Conservation (phyloP, 2,797 vertebrate species). For the Lophotriccus pileatus region DNA sequence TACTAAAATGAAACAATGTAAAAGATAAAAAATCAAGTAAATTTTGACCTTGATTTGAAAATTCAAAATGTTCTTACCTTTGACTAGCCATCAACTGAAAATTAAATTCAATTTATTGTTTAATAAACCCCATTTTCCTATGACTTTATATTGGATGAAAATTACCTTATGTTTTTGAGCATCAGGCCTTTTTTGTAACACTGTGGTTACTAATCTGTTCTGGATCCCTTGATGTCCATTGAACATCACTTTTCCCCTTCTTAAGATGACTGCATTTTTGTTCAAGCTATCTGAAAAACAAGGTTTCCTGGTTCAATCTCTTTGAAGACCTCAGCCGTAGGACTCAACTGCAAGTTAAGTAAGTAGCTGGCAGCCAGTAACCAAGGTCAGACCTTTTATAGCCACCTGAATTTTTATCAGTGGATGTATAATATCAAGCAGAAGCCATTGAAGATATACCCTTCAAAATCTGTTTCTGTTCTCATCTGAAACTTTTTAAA, state of each 20-base stretch:
- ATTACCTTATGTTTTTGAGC: neutral
- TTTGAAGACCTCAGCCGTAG: neutral
- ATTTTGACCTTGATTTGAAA: slow-evolving; percentile 3
- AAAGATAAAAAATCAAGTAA: neutral
- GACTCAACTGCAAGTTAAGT: neutral
- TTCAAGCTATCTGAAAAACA: neutral
- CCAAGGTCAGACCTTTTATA: neutral
- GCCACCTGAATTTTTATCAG: neutral
- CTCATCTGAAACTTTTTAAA: neutral
- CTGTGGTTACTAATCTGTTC: neutral
- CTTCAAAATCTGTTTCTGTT: neutral
- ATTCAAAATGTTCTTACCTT: neutral
- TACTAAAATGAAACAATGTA: neutral
- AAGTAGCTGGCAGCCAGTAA: neutral
- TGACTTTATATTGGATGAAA: neutral
- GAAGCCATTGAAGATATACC: neutral
- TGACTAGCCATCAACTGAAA: neutral
- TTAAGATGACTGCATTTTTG: neutral
- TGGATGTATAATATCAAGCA: neutral
- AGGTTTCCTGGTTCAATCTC: neutral
- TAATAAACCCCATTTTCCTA: neutral
- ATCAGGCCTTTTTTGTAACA: neutral
- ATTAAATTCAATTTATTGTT: neutral
- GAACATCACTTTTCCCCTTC: neutral
- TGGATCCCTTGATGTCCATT: neutral